A percentile compares a stretch with the other conserved stretches of the same genome.
These are phyloP conservation scores for Ennomos quercinarius DNA, from an alignment of 2,888 invertebrate species.

Conservation along the genomic window DNA sequence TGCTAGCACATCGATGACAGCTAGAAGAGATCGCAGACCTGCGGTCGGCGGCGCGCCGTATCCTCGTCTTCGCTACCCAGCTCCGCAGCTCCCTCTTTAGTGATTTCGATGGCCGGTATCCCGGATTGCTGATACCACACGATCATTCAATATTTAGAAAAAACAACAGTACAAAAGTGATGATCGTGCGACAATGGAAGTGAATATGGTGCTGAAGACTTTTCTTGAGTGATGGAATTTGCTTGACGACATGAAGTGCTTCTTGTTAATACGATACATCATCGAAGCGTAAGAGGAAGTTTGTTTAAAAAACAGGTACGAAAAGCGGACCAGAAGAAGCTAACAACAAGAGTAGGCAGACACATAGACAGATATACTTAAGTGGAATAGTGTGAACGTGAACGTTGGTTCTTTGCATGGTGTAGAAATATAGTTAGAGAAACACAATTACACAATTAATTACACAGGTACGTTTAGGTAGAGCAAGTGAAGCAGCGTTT, in stretches of 20 bases:
- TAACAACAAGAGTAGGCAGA: slow-evolving; percentile 45
- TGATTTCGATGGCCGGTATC: slow-evolving; percentile 90
- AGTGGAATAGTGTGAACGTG: slow-evolving; percentile 43
- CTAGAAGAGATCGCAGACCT: slow-evolving; percentile 83
- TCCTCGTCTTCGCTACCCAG: slow-evolving; percentile 89
- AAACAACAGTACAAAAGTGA: slow-evolving; percentile 62
- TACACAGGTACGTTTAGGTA: slow-evolving; percentile 44
- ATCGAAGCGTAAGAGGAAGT: slow-evolving; percentile 28
- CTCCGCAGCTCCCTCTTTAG: slow-evolving; percentile 90
- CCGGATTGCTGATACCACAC: slow-evolving; percentile 84
- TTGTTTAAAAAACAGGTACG: slow-evolving; percentile 43
- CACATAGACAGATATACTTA: slow-evolving; percentile 43
- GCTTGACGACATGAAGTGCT: slow-evolving; percentile 32
- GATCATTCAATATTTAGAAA: slow-evolving; percentile 76
- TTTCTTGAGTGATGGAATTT: slow-evolving; percentile 33
- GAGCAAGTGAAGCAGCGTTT: slow-evolving; percentile 70
- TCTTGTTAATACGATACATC: slow-evolving; percentile 15
- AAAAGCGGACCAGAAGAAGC: slow-evolving; percentile 41
- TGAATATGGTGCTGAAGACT: slow-evolving; percentile 42
- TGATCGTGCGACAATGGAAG: slow-evolving; percentile 64
- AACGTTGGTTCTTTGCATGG: slow-evolving; percentile 24
- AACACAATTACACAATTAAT: slow-evolving; percentile 8
- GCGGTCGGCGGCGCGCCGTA: slow-evolving; percentile 74
- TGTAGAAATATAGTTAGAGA: slow-evolving; percentile 11
- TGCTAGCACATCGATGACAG: slow-evolving; percentile 84